Conservation (phyloP, 1,140 invertebrate species). For the Mizuhopecten yessoensis region DNA sequence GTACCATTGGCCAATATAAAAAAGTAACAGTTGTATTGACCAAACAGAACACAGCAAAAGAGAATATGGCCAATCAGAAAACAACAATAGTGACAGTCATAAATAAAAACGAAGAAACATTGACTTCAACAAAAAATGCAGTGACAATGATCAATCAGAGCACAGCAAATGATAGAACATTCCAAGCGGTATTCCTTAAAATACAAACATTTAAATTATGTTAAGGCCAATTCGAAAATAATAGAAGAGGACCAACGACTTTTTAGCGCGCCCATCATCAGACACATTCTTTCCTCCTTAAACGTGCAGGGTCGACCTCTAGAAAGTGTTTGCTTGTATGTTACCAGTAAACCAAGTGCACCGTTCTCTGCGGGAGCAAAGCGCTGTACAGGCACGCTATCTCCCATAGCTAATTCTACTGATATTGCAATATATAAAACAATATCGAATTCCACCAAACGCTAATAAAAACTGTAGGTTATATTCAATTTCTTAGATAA, state of each 20-base stretch:
- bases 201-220: no score
- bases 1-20: no score
- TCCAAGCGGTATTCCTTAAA: no score
- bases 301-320: not conserved
- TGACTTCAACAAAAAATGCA: no score
- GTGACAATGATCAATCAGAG: no score
- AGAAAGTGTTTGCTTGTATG: slow-evolving; percentile 1
- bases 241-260: not conserved
- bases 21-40: no score
- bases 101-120: no score
- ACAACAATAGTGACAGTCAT: no score
- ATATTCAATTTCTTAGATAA: not conserved
- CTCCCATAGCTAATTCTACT: not conserved
- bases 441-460: not conserved
- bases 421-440: not conserved
- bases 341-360: not conserved
- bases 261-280: not conserved
- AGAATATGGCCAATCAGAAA: no score
- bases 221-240: no score
- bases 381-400: not conserved
- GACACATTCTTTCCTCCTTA: not conserved
- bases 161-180: no score
- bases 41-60: no score
- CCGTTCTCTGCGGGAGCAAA: not conserved
- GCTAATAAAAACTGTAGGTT: not conserved